A percentile compares a stretch with the other conserved stretches of the same genome.
These are phyloP conservation scores for Nansenia antarctica DNA, from an alignment of 2,113 vertebrate genomes.

Conservation along the genomic window DNA sequence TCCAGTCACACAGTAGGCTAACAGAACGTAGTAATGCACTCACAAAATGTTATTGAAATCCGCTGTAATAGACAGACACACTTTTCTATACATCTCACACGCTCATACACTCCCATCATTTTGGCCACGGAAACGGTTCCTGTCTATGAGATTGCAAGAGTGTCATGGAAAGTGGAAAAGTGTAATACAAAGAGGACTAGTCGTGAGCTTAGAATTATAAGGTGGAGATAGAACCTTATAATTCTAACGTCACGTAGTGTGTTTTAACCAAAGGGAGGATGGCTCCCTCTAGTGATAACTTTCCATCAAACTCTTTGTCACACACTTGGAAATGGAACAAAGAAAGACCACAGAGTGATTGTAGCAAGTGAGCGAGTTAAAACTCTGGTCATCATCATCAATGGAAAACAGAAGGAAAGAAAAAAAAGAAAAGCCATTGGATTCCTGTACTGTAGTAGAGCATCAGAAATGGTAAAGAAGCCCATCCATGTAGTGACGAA, in stretches of 20 bases:
- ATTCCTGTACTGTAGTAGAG: conserved; percentile 43
- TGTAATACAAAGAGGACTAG: conserved; percentile 2
- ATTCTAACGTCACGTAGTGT: conserved; percentile 26
- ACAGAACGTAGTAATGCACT: background rate
- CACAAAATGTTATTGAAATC: background rate
- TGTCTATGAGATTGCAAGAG: conserved; percentile 8
- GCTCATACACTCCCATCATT: background rate
- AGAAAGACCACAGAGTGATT: too few species aligned
- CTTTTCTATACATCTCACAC: background rate
- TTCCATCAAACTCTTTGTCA: conserved; percentile 11
- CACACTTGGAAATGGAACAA: conserved; percentile 29
- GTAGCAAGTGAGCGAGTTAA: background rate
- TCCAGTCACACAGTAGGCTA: conserved; percentile 25
- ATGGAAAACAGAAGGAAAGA: conserved; percentile 23
- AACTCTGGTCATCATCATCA: background rate
- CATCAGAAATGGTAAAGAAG: conserved; percentile 38
- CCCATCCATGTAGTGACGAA: conserved; percentile 40
- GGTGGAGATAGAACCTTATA: too few species aligned
- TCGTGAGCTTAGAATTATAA: too few species aligned
- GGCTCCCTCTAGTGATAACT: conserved; percentile 33
- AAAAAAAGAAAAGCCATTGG: conserved; percentile 37
- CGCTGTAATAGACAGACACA: background rate
- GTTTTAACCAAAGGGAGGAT: too few species aligned
- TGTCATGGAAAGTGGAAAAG: conserved; percentile 22
- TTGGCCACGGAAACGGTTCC: background rate